A percentile compares a stretch with the other conserved stretches of the same genome.
Conservation (phyloP, 2,113 vertebrate genomes). For the Arizona elegans region DNA sequence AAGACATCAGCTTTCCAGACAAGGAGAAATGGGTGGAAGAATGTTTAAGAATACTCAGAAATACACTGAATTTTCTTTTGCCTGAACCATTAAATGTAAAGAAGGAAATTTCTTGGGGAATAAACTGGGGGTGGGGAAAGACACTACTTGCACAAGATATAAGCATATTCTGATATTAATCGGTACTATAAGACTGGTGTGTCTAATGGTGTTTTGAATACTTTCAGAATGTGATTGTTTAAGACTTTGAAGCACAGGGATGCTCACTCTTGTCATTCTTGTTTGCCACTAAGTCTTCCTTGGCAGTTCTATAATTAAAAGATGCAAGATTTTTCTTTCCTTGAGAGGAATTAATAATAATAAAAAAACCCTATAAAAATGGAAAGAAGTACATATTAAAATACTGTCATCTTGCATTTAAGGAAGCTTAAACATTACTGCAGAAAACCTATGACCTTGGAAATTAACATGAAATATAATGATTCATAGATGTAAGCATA, state of each 20-base stretch:
- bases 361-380: conserved; percentile 13
- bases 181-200: neutral
- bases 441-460: conserved; percentile 27
- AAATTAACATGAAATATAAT: conserved; percentile 30
- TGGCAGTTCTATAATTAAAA: conserved; percentile 8
- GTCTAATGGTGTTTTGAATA: neutral
- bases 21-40: neutral
- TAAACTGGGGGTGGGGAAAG: neutral
- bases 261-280: neutral
- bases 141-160: neutral
- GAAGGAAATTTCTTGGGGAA: neutral
- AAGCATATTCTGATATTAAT: neutral
- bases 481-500: conserved; percentile 17
- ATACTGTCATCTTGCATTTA: conserved; percentile 30
- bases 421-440: conserved; percentile 20
- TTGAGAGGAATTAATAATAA: conserved; percentile 6
- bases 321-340: conserved; percentile 1
- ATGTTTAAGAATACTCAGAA: neutral
- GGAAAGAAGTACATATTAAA: conserved; percentile 25
- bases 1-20: neutral
- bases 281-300: neutral
- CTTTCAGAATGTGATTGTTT: neutral
- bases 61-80: neutral
- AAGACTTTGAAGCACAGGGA: neutral
- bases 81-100: neutral